Evolutionary conservation across 64 coral and sea anemone genomes (phyloP), one percentile per base, ranked within the genome.

Genomic region (Porites australiensis): DNA sequence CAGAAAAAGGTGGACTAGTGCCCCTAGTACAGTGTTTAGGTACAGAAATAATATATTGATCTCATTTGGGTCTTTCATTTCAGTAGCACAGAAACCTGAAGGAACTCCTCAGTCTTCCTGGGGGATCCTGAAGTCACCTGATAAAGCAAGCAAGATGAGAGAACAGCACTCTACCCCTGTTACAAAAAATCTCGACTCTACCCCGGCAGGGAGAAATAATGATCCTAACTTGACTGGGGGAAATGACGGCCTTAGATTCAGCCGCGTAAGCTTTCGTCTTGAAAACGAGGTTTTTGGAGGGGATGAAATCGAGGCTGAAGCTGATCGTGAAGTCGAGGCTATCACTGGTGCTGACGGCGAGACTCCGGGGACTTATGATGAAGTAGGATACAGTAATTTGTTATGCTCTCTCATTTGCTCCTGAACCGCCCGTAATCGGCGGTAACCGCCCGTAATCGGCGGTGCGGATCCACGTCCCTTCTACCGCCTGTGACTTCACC

Each of bases 81-180:
- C 23, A 47, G 53, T 6, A 63, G 82, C 23, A 19, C 70, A 80
- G 72, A 75, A 64, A n/a, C 47, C 37, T 3, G 44, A 68, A 13
- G 46, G 2, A 57, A 91, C 47, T 19, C 74, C 64, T 44, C 53
- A 87, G 13, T 85, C 91, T 10, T 27, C 79, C 10, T 83, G 64
- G 60, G 92, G 92, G 74, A 93, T 94, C 63, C 92, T 97, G 57
- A 97, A 97, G 75, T 91, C 92, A 19, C 92, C 92, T 45, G 92
- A 97, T 74, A 87, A 80, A 91, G 76, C 82, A n/a, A 55, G 23
- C 44, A 94, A 73, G 79, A 13, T 94, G 22, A 59, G 4, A 63
- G 79, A 85, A 2, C 27, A 82, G 4, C 65, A 84, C 12, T 19
- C 47, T 50, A 18, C 46, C 13, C 62, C 64, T 64, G 45, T 8